phyloP scores from a whole-genome alignment of 1,140 invertebrate species.

The Tetramorium alpestre region DNA sequence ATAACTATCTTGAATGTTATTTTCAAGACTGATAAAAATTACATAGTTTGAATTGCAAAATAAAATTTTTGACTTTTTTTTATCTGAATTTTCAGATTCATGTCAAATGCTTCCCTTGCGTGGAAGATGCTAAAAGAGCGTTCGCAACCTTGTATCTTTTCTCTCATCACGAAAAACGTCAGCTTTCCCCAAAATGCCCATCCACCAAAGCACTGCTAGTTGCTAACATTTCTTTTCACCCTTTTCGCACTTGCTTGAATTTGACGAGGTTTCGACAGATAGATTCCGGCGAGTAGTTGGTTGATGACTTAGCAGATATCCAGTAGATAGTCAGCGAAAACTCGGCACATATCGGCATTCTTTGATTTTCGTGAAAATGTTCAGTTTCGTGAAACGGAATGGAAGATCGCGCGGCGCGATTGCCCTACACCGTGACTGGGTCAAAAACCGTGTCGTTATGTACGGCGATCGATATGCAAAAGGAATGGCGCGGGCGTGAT shows the following conservation, averaged over 20 bases:
- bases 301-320: not conserved
- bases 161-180: constrained; percentile 20
- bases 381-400: not conserved
- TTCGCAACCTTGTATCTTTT: constrained; percentile 5
- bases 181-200: constrained; percentile 1
- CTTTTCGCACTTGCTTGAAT: constrained; percentile 4
- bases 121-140: constrained; percentile 11
- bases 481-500: constrained; percentile 18
- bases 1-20: not conserved
- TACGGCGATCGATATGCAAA: constrained; percentile 28
- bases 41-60: not conserved
- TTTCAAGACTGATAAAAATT: not conserved
- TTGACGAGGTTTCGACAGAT: not conserved
- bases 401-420: not conserved
- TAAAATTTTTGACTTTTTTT: not conserved
- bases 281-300: not conserved
- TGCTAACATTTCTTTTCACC: constrained; percentile 34
- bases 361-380: not conserved
- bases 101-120: not conserved
- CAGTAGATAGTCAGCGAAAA: not conserved
- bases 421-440: constrained; percentile 13
- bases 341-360: not conserved
- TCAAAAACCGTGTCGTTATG: constrained; percentile 41
- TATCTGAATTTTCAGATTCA: not conserved
- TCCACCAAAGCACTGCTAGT: constrained; percentile 37